A percentile compares a stretch with the other conserved stretches of the same genome.
phyloP scores from a whole-genome alignment of 2,113 vertebrate genomes.

The Ceuthmochares aereus region DNA sequence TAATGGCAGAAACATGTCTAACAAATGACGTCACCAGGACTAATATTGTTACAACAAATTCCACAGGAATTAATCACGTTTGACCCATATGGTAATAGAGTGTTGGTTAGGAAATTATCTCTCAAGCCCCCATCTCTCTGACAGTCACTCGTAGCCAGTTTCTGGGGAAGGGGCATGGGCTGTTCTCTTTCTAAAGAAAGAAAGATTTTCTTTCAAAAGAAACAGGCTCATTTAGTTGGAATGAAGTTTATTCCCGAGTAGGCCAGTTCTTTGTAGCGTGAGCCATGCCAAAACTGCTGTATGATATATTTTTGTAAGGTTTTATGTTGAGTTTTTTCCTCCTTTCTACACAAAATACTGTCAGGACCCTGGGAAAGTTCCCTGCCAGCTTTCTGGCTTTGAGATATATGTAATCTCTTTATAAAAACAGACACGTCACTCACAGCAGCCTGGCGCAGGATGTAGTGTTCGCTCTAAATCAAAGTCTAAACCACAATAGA shows the following conservation, averaged over 20 bases:
- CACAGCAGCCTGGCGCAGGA: background rate
- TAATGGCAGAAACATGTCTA: background rate
- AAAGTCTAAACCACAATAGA: background rate
- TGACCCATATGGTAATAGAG: conserved; percentile 8
- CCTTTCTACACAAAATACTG: background rate
- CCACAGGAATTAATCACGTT: conserved; percentile 39
- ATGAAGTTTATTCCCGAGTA: background rate
- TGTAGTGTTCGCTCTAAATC: background rate
- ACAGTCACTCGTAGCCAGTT: background rate
- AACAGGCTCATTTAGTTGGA: background rate
- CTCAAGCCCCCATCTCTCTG: background rate
- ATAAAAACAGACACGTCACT: background rate
- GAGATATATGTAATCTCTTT: conserved; percentile 32
- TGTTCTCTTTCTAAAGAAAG: background rate
- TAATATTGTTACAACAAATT: conserved; percentile 54
- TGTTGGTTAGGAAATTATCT: background rate
- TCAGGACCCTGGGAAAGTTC: background rate
- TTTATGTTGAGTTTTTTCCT: background rate
- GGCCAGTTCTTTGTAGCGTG: background rate
- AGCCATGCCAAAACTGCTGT: background rate
- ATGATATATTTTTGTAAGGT: background rate
- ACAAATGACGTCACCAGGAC: conserved; percentile 26
- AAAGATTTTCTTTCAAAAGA: background rate
- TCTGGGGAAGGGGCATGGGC: background rate
- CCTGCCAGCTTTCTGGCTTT: background rate